Base-by-base conservation (phyloP, 2,113 vertebrate species). In the Sturnus vulgaris region DNA sequence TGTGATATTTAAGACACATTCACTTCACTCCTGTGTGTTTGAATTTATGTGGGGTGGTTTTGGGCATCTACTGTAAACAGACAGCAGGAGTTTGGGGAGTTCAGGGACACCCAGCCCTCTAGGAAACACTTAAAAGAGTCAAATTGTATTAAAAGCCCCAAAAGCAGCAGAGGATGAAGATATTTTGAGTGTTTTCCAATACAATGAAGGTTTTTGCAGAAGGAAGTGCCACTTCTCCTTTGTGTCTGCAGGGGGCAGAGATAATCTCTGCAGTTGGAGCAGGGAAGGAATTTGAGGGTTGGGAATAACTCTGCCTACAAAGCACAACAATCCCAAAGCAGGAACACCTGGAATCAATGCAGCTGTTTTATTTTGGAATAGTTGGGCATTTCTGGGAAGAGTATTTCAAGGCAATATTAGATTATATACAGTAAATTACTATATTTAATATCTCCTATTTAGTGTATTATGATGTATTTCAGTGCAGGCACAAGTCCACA, bases 181-280 rank as follows among this genome's bases (percentile, higher is more conserved):
- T 10, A 22, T 28, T 42, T 8, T 8, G 1, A 9, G 8, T 11
- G 22, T 55, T 68, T 65, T 64, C 55, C 24, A 6, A 0, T 5
- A 2, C 4, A 1, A 2, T 1, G 27, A 10, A 63, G 52, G 20
- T 14, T 72, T 78, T 61, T 9, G 4, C 10, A 7, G 49, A 8
- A 27, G 47, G 4, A 49, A 23, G 39, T 9, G 31, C 53, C 7
- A 5, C 16, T 89, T 68, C 85, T 55, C 30, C 30, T 30, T 22
- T 23, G 23, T 39, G 65, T 70, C 93, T 90, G 91, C 88, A 90
- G 91, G 47, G 93, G 95, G 82, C 91, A 93, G 91, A 81, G 69
- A 15, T 50, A 81, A 20, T 28, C 73, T 46, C 69, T 72, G 35
- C 44, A 17, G 10, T 5, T 7, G 57, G 40, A 93, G 72, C 44